Evolutionary conservation across 2,113 vertebrate species (phyloP).

Genomic region (Chrysochloris asiatica): DNA sequence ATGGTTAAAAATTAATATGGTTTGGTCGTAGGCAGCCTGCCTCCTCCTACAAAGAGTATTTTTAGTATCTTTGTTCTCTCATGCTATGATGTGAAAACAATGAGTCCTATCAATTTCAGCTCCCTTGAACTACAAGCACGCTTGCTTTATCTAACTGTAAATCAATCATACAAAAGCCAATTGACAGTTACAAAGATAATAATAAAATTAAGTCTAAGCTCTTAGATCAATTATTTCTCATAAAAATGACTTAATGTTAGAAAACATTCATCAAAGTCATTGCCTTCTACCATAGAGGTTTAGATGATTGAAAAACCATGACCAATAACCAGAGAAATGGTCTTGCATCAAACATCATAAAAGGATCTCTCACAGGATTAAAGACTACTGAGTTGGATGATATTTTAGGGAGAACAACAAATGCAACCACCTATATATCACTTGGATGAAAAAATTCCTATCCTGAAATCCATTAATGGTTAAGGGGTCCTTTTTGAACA

Average conservation of each 20-base stretch:
- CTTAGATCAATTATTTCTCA: neutral
- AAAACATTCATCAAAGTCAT: neutral
- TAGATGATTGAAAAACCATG: neutral
- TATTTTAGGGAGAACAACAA: constrained; percentile 1
- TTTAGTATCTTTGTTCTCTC: neutral
- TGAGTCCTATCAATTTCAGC: neutral
- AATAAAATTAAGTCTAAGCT: constrained; percentile 35
- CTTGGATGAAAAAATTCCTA: neutral
- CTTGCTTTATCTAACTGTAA: neutral
- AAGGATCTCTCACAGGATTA: neutral
- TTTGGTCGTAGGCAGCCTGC: neutral
- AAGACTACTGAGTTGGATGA: neutral
- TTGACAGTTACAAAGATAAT: neutral
- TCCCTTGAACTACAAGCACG: neutral
- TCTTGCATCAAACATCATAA: neutral
- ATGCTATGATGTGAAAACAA: neutral
- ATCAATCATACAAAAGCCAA: constrained; percentile 18
- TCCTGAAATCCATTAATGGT: neutral
- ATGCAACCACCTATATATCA: neutral
- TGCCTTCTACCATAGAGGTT: constrained; percentile 19
- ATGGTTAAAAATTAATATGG: neutral
- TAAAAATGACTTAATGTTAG: constrained; percentile 14
- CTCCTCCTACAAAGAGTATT: neutral
- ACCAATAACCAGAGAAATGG: neutral
- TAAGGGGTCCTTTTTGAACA: neutral